A percentile compares a stretch with the other conserved stretches of the same genome.
Conservation (phyloP, 2,888 invertebrate genomes). For the Sicus ferrugineus region DNA sequence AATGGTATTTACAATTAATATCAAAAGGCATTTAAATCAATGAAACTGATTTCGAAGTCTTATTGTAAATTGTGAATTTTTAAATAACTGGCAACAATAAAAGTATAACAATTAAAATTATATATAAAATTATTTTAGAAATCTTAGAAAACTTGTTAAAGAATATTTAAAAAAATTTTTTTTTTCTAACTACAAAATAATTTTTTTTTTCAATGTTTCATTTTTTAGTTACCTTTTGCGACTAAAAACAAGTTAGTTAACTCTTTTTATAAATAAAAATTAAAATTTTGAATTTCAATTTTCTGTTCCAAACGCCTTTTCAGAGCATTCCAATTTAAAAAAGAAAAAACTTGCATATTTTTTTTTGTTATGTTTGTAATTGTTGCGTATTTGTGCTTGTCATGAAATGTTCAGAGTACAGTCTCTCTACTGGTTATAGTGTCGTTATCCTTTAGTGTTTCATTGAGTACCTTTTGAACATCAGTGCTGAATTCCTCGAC, state of each 20-base stretch:
- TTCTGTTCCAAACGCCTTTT: too few relatives aligned
- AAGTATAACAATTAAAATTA: too few relatives aligned
- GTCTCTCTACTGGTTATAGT: slow-evolving; percentile 62
- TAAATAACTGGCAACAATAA: too few relatives aligned
- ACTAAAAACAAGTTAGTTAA: not conserved
- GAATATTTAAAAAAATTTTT: not conserved
- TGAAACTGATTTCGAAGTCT: too few relatives aligned
- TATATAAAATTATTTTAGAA: too few relatives aligned
- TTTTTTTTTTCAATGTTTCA: not conserved
- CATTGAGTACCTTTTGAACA: slow-evolving; percentile 76
- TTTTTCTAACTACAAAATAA: not conserved
- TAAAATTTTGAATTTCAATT: too few relatives aligned
- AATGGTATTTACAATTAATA: too few relatives aligned
- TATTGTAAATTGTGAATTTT: too few relatives aligned
- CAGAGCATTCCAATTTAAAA: too few relatives aligned
- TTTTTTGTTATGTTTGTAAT: not conserved
- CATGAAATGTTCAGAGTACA: slow-evolving; percentile 55
- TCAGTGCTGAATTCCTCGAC: slow-evolving; percentile 88
- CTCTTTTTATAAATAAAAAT: not conserved
- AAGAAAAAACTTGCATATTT: too few relatives aligned
- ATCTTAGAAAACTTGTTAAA: not conserved
- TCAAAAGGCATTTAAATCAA: too few relatives aligned
- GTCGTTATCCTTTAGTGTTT: slow-evolving; percentile 53
- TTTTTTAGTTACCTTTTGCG: not conserved
- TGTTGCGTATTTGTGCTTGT: slow-evolving; percentile 13